phyloP scores from a whole-genome alignment of 2,113 vertebrate species.

The Phyllopteryx taeniolatus region DNA sequence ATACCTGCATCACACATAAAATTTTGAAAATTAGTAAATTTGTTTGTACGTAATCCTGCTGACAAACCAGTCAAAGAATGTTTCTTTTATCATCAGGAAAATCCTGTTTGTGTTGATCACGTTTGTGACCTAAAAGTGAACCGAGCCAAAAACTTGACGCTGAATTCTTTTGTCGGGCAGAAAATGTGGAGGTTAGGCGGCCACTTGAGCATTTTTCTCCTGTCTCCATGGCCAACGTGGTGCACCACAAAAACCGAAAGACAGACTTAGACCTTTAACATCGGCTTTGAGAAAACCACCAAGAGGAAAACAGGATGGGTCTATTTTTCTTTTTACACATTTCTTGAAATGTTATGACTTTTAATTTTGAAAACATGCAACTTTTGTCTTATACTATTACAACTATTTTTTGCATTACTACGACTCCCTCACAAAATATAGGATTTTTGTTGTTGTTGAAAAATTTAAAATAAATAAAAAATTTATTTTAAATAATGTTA shows the following conservation, averaged over 20 bases:
- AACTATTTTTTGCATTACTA: too few relatives aligned
- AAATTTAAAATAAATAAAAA: too few relatives aligned
- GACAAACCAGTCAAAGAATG: background rate
- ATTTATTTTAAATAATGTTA: too few relatives aligned
- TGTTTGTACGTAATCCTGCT: background rate
- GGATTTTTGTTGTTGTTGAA: background rate
- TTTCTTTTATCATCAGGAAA: background rate
- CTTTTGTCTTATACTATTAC: background rate
- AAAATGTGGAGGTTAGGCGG: constrained; percentile 20
- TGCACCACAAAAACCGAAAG: constrained; percentile 50
- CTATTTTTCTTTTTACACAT: background rate
- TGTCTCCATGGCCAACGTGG: constrained; percentile 38
- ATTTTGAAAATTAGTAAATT: background rate
- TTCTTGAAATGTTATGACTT: background rate
- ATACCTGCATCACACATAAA: background rate
- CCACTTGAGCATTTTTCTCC: constrained; percentile 52
- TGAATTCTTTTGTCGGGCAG: constrained; percentile 36
- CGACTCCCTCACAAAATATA: too few relatives aligned
- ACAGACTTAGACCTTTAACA: constrained; percentile 37
- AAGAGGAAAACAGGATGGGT: constrained; percentile 4
- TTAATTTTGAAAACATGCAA: too few relatives aligned
- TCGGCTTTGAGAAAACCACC: constrained; percentile 31
- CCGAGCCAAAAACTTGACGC: constrained; percentile 21
- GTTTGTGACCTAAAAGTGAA: constrained; percentile 33
- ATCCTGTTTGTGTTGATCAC: constrained; percentile 20